Evolutionary conservation across 2,113 vertebrate species (phyloP).

Genomic region (Guaruba guarouba): DNA sequence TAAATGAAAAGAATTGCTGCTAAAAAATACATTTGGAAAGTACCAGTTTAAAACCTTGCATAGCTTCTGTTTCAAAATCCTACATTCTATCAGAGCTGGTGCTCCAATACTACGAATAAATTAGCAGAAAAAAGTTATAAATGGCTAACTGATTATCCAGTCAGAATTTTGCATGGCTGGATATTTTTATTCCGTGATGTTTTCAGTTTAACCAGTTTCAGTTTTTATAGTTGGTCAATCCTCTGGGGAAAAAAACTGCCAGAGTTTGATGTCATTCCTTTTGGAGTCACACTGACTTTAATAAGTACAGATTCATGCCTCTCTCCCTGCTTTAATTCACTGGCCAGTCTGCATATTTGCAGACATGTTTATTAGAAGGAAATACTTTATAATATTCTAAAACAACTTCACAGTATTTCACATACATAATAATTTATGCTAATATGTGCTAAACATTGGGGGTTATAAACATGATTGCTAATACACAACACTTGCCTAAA

Average conservation of each 20-base stretch:
- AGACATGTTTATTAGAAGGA: slow-evolving; percentile 3
- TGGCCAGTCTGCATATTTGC: background rate
- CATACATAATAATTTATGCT: slow-evolving; percentile 16
- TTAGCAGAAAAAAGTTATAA: background rate
- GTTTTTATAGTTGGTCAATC: background rate
- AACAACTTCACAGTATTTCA: background rate
- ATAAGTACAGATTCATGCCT: background rate
- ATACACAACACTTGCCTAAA: slow-evolving; percentile 1
- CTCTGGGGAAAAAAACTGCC: background rate
- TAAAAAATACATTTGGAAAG: background rate
- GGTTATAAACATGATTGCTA: slow-evolving; percentile 37
- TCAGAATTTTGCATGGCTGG: background rate
- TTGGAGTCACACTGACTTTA: background rate
- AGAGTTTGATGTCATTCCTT: background rate
- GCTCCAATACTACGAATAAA: background rate
- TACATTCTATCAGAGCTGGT: background rate
- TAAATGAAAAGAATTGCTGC: background rate
- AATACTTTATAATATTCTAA: slow-evolving; percentile 27
- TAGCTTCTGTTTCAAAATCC: background rate
- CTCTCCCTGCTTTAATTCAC: background rate
- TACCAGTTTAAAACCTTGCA: background rate
- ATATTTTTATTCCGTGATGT: background rate
- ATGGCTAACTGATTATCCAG: background rate
- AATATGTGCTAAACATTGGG: slow-evolving; percentile 18
- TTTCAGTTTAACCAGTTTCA: background rate